Conservation (phyloP, 2,888 invertebrate species). For the Caenorhabditis virilis region DNA sequence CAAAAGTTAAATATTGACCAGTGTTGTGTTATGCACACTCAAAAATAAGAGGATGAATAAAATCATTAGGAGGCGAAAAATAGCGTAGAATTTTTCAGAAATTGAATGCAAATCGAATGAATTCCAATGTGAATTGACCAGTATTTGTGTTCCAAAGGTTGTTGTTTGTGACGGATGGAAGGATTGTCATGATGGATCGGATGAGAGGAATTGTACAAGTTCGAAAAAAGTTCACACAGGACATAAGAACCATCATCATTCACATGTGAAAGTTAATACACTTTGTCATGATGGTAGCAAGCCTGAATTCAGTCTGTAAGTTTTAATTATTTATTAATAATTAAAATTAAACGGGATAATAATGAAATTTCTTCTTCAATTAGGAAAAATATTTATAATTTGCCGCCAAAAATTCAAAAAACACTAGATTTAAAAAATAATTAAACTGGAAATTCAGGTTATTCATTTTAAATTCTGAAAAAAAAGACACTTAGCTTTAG, state of each 20-base stretch:
- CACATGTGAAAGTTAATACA: slow-evolving; percentile 45
- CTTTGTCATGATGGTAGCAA: slow-evolving; percentile 62
- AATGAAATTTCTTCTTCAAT: too few relatives aligned
- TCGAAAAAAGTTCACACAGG: slow-evolving; percentile 6
- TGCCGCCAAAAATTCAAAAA: too few relatives aligned
- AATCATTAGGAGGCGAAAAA: neutral
- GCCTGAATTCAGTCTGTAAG: slow-evolving; percentile 64
- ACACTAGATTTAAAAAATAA: too few relatives aligned
- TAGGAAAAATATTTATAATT: too few relatives aligned
- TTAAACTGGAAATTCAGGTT: too few relatives aligned
- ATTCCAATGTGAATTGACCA: slow-evolving; percentile 48
- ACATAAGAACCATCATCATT: slow-evolving; percentile 27
- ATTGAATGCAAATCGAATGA: slow-evolving; percentile 53
- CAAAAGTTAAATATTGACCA: slow-evolving; percentile 30
- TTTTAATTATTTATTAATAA: neutral
- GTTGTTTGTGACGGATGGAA: slow-evolving; percentile 57
- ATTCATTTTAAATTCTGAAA: too few relatives aligned
- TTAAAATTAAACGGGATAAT: neutral
- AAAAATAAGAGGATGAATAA: neutral
- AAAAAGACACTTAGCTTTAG: too few relatives aligned
- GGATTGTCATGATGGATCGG: slow-evolving; percentile 56
- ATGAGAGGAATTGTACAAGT: slow-evolving; percentile 46
- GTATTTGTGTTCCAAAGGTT: slow-evolving; percentile 52
- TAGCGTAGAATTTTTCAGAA: slow-evolving; percentile 22
- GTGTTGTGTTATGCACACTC: slow-evolving; percentile 1